Percentiles rank a stretch among this genome's conserved stretches.
Evolutionary conservation across 2,888 invertebrate species (phyloP).

Genomic region (Macrophya annulata): DNA sequence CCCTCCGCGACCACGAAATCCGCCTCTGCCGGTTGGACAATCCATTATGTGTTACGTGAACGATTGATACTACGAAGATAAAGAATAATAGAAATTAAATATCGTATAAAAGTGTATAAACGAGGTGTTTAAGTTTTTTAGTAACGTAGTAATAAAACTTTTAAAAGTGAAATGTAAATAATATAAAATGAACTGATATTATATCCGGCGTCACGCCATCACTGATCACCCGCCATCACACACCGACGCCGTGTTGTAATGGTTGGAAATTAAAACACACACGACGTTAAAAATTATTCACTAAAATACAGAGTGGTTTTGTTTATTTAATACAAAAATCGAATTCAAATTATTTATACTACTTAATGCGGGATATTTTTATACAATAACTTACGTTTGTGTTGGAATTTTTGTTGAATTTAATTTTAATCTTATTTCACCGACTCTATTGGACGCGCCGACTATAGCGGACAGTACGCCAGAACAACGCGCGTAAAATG

Average conservation of each 20-base stretch:
- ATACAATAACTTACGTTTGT: conserved; percentile 30
- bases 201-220: conserved; percentile 9
- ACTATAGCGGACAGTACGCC: conserved; percentile 62
- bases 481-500: conserved; percentile 71
- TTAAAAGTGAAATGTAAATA: not conserved
- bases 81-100: not conserved
- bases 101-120: not conserved
- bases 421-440: conserved; percentile 51
- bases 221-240: not conserved
- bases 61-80: not conserved
- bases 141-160: not conserved
- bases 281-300: not conserved
- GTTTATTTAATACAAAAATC: too few species aligned
- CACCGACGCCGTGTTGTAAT: conserved; percentile 24
- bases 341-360: not conserved
- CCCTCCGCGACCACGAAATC: conserved; percentile 71
- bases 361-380: not conserved
- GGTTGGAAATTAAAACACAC: not conserved
- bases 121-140: not conserved
- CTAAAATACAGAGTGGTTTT: conserved; percentile 18
- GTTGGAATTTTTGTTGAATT: not conserved
- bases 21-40: conserved; percentile 66
- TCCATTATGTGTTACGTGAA: conserved; percentile 62
- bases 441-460: conserved; percentile 65
- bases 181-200: not conserved